Base-by-base conservation (phyloP, 2,888 invertebrate species). In the Colletes collaris region DNA sequence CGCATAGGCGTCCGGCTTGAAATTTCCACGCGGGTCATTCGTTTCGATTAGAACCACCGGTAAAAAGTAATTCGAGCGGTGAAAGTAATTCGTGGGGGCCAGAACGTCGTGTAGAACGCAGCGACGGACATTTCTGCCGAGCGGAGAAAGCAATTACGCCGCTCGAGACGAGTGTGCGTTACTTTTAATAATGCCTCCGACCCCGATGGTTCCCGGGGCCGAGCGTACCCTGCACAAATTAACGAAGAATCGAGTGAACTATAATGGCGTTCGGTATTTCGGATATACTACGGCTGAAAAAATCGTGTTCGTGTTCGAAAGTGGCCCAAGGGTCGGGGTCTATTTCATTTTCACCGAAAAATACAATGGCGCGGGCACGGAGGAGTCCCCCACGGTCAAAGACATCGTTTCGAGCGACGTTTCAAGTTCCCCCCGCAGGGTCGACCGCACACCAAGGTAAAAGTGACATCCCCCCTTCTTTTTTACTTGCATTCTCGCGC, bases 1-100 rank as follows among this genome's bases (percentile, higher is more conserved):
- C 56, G 19, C 55, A 10, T 56, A 16, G 46, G 19, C 4, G 58
- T n/a, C 37, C 37, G 16, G 44, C 46, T 16, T 19, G 46, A 55
- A 73, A 72, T 74, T 49, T 72, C 37, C 62, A 40, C 74, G 62
- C 49, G 27, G 55, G 60, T 70, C 72, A 59, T 73, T 53, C 59
- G 52, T 70, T 59, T 70, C 72, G 70, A 73, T 73, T 59, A 70
- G 58, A 73, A 44, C 71, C 40, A 73, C 59, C 44, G 72, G 52
- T 49, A 59, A 27, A 27, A 27, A 27, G 27, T 27, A 27, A 27
- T 27, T 27, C 72, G 71, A 49, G 16, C 44, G 44, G 8, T 71
- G 44, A 59, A 70, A 73, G 71, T 59, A 70, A 73, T 70, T 71
- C 60, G 27, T 55, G 46, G 27, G 16, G 13, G 13, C 16, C 37